Conservation (phyloP, 2,888 invertebrate species). For the Callimorpha dominula region DNA sequence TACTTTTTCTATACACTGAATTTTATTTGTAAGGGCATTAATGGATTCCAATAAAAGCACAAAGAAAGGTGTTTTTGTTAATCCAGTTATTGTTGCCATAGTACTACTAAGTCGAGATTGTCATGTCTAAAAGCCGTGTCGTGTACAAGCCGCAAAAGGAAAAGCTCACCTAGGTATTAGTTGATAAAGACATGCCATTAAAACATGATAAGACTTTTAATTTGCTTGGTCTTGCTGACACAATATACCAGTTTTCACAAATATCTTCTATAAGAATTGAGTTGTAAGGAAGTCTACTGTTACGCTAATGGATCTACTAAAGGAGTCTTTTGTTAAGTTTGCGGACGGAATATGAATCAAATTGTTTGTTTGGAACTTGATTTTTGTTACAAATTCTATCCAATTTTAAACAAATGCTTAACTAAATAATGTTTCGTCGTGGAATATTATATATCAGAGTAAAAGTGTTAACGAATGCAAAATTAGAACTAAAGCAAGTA, state of each 20-base stretch:
- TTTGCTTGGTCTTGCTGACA: conserved; percentile 12
- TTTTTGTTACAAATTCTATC: not conserved
- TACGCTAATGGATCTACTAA: not conserved
- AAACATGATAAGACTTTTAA: too few relatives aligned
- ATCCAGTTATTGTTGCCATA: too few relatives aligned
- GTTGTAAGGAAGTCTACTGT: conserved; percentile 24
- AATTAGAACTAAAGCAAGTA: not conserved
- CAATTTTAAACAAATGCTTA: not conserved
- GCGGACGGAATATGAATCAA: not conserved
- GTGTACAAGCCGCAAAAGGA: too few relatives aligned
- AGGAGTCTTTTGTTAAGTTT: not conserved
- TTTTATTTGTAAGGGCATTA: too few relatives aligned
- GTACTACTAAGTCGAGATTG: too few relatives aligned
- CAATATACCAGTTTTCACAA: conserved; percentile 30
- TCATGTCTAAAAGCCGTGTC: too few relatives aligned
- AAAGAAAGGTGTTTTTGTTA: too few relatives aligned
- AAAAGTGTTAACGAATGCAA: too few relatives aligned
- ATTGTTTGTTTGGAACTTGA: not conserved
- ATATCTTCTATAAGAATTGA: conserved; percentile 37
- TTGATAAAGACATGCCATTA: too few relatives aligned
- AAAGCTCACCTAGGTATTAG: too few relatives aligned
- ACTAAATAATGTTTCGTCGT: not conserved
- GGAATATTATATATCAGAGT: not conserved
- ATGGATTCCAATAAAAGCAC: too few relatives aligned
- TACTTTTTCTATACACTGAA: too few relatives aligned